Evolutionary conservation across 1,140 invertebrate species (phyloP), one percentile per base, ranked within the genome.

Genomic region (Aphelinus atriplicis): DNA sequence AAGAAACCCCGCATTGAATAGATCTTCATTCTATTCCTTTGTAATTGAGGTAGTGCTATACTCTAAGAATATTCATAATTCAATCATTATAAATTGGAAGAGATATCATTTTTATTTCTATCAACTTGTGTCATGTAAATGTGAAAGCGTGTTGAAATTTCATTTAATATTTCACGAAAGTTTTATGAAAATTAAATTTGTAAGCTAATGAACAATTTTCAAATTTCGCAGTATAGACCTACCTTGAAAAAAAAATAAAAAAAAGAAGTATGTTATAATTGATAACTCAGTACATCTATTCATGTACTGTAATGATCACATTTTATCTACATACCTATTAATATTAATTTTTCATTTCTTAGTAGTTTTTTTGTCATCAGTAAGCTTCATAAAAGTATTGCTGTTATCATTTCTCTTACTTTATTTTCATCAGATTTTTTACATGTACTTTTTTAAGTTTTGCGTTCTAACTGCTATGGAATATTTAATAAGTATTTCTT

Each of bases 341-440:
- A 51, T 50, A 70, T 70, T 65, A 62, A 61, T 57, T 64, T 50
- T 57, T 48, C 10, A 26, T 55, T 58, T 47, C 7, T 69, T 56
- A 51, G 60, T 70, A 70, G 73, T 53, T 70, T 64, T 68, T 69
- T 48, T 7, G 10, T 60, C 66, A 63, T 0, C 64, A 3, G 57
- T 68, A 73, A 73, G 50, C 65, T 73, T 68, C 45, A 42, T 73
- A 56, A 62, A 66, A 10, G 3, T 73, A 66, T 51, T 60, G n/a
- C 56, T 67, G 51, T 62, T 53, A 73, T 75, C 71, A 70, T 75
- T 75, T 75, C 70, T 75, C 73, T 75, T 75, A 69, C 53, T 70
- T 75, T 70, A 69, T 65, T 67, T 75, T 75, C 73, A 64, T 10
- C 46, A 64, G 63, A 5, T 65, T 75, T 75, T 75, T 64, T 71